Conservation (phyloP, 2,797 vertebrate species). For the Chelon labrosus region DNA sequence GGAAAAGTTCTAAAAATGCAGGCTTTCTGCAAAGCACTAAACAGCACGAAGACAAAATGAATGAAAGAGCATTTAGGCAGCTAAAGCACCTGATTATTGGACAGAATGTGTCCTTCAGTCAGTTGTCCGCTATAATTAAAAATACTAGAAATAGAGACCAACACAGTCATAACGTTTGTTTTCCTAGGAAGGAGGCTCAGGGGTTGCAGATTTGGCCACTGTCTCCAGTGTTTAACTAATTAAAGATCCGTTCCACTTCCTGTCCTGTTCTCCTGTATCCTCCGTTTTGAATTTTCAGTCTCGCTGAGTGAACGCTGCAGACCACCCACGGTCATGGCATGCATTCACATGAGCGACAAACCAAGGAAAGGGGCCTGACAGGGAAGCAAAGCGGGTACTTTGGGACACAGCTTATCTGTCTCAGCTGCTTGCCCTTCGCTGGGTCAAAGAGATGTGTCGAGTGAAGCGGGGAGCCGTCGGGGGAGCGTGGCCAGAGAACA, state of each 20-base stretch:
- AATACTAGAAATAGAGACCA: background rate
- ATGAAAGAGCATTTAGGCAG: background rate
- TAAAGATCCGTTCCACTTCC: background rate
- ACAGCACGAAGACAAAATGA: background rate
- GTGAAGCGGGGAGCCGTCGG: slow-evolving; percentile 44
- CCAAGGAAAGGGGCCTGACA: slow-evolving; percentile 19
- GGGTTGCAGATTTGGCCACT: background rate
- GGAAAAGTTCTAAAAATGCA: too few species aligned
- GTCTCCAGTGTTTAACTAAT: background rate
- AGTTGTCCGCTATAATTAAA: background rate
- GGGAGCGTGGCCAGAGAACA: slow-evolving; percentile 56
- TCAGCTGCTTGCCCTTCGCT: slow-evolving; percentile 59
- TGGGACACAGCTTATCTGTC: slow-evolving; percentile 54
- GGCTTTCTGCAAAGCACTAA: background rate
- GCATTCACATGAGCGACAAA: slow-evolving; percentile 26
- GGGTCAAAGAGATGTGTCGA: slow-evolving; percentile 61
- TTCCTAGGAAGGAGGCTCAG: background rate
- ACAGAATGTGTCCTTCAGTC: background rate
- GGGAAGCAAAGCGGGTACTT: slow-evolving; percentile 30
- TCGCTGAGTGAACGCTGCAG: slow-evolving; percentile 39
- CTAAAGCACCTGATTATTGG: background rate
- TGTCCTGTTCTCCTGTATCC: background rate
- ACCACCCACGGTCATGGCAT: slow-evolving; percentile 17
- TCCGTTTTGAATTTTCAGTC: background rate
- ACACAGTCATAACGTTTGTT: background rate